Percentiles rank a stretch among this genome's conserved stretches.
These are phyloP conservation scores for Plecturocebus donacophilus DNA, from an alignment of 2,113 vertebrate species.

Conservation along the genomic window DNA sequence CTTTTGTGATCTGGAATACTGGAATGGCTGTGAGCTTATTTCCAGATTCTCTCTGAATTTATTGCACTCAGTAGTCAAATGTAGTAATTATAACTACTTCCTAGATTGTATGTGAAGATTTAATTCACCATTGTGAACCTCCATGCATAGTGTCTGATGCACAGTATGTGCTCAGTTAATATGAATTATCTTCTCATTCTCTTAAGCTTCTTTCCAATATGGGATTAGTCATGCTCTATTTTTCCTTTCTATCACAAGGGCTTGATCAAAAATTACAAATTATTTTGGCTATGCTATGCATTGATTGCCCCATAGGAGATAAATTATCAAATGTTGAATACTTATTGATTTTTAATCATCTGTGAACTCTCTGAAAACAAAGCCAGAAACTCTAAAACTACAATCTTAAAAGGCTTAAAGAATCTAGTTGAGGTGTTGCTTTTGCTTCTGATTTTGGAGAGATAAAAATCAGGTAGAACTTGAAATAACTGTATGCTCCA, in stretches of 20 bases:
- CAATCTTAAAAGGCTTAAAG: background rate
- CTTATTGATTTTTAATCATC: background rate
- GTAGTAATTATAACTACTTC: too few species aligned
- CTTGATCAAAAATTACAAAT: background rate
- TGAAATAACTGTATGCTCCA: background rate
- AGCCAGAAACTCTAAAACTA: background rate
- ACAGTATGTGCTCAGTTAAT: background rate
- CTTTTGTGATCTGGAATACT: background rate
- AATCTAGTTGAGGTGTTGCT: background rate
- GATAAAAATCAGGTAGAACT: background rate
- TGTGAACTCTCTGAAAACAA: background rate
- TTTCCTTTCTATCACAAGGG: background rate
- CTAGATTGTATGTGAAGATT: background rate
- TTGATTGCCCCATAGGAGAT: background rate
- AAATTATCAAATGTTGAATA: background rate
- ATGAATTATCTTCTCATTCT: background rate
- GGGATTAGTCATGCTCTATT: background rate
- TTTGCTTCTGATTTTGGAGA: background rate
- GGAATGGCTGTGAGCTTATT: background rate
- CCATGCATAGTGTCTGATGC: rapidly evolving
- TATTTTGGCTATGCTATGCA: background rate
- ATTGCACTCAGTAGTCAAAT: rapidly evolving
- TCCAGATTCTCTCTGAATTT: background rate
- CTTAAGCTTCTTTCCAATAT: background rate
- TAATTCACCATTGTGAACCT: background rate